Conservation (phyloP, 2,888 invertebrate genomes). For the Macrophya alboannulata region DNA sequence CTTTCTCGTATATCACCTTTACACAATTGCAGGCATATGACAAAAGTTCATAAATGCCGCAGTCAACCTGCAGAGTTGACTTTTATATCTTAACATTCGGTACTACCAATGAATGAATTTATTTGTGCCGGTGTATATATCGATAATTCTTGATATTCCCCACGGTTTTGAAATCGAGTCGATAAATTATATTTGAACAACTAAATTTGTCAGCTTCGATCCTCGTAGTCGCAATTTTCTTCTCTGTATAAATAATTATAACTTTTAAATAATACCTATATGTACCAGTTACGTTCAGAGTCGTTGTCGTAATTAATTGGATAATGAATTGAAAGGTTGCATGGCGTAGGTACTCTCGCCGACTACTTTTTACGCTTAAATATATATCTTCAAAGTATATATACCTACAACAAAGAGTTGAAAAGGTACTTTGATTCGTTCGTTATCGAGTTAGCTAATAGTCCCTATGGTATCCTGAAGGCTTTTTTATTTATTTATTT, state of each 20-base stretch:
- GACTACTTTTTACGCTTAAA: not conserved
- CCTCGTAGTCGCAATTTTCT: not conserved
- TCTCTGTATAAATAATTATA: not conserved
- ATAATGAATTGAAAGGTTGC: conserved; percentile 14
- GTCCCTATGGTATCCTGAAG: not conserved
- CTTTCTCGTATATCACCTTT: not conserved
- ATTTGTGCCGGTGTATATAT: too few species aligned
- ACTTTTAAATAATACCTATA: not conserved
- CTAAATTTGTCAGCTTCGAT: not conserved
- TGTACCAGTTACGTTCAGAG: not conserved
- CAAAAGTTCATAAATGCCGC: not conserved
- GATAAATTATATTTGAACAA: not conserved
- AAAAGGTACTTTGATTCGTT: conserved; percentile 5
- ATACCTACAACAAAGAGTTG: not conserved
- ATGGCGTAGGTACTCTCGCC: not conserved
- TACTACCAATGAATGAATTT: not conserved
- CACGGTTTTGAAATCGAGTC: not conserved
- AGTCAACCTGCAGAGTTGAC: not conserved
- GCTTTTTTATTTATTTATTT: not conserved
- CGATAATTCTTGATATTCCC: not conserved
- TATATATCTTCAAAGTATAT: conserved; percentile 12
- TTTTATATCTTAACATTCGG: not conserved
- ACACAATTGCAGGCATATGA: conserved; percentile 5
- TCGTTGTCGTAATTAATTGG: conserved; percentile 9
- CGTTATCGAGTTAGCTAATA: conserved; percentile 18